phyloP scores from a whole-genome alignment of 2,113 vertebrate species.

The human (Homo sapiens) region DNA sequence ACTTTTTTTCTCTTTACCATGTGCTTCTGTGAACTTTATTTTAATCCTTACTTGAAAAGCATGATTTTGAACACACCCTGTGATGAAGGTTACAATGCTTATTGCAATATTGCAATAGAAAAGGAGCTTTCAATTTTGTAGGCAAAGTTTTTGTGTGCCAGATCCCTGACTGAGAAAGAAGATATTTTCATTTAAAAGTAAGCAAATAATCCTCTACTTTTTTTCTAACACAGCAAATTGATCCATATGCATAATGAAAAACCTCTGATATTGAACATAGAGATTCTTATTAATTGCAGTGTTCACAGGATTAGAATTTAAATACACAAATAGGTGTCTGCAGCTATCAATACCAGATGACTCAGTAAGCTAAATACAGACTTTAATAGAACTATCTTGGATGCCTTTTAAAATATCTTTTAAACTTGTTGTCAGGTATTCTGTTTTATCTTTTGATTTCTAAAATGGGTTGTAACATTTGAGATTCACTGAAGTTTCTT shows the following conservation, averaged over 20 bases:
- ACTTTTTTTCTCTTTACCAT: background rate
- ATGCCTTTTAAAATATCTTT: background rate
- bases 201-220: background rate
- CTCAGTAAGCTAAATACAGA: background rate
- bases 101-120: background rate
- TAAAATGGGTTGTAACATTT: background rate
- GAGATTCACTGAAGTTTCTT: background rate
- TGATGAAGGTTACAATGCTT: slow-evolving; percentile 14
- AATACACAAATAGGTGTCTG: background rate
- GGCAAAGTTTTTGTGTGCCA: background rate
- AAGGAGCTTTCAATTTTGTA: background rate
- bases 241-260: background rate
- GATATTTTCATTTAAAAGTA: slow-evolving; percentile 11
- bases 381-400: background rate
- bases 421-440: slow-evolving; percentile 6
- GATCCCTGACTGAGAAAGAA: background rate
- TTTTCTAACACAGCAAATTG: background rate
- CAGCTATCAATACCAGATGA: background rate
- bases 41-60: slow-evolving; percentile 47
- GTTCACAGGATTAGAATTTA: slow-evolving; percentile 30
- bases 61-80: background rate
- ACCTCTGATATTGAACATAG: background rate
- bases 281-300: background rate
- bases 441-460: slow-evolving; percentile 19
- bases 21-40: slow-evolving; percentile 44